phyloP scores from a whole-genome alignment of 92 coral and sea anemone species.

The Bergia sp. region DNA sequence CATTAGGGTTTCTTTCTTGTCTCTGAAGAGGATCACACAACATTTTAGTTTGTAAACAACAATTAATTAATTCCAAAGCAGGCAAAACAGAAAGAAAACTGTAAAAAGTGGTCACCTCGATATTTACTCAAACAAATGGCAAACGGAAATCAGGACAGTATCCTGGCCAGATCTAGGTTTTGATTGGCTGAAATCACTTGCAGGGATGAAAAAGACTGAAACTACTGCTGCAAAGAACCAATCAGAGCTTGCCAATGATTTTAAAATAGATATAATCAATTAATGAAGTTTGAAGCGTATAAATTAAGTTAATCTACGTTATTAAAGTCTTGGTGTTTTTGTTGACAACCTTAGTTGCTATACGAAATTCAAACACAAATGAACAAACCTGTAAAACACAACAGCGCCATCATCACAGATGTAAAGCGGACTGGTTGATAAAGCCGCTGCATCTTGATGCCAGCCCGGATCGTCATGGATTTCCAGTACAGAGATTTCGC shows the following conservation, averaged over 20 bases:
- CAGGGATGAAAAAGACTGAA: no score
- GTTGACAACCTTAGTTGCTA: background rate
- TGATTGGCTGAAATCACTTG: no score
- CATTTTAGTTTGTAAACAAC: background rate
- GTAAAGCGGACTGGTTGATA: slow-evolving; percentile 77
- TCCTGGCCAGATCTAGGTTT: no score
- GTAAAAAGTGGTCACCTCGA: background rate
- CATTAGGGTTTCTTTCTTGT: slow-evolving; percentile 81
- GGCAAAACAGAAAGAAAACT: background rate
- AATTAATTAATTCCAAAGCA: background rate
- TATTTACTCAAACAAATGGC: background rate
- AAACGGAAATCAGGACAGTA: background rate
- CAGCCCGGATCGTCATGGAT: slow-evolving; percentile 79
- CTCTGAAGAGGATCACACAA: slow-evolving; percentile 55
- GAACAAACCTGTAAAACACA: slow-evolving; percentile 78
- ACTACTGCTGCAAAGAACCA: no score
- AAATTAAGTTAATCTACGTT: no score
- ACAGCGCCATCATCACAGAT: slow-evolving; percentile 91
- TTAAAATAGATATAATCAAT: no score
- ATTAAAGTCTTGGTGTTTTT: background rate
- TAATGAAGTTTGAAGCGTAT: no score
- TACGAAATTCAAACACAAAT: background rate
- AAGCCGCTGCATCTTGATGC: slow-evolving; percentile 65
- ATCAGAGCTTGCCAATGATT: no score
- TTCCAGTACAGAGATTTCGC: slow-evolving; percentile 73